These are phyloP conservation scores for Boleophthalmus pectinirostris DNA, from an alignment of 2,113 vertebrate genomes.

Conservation along the genomic window DNA sequence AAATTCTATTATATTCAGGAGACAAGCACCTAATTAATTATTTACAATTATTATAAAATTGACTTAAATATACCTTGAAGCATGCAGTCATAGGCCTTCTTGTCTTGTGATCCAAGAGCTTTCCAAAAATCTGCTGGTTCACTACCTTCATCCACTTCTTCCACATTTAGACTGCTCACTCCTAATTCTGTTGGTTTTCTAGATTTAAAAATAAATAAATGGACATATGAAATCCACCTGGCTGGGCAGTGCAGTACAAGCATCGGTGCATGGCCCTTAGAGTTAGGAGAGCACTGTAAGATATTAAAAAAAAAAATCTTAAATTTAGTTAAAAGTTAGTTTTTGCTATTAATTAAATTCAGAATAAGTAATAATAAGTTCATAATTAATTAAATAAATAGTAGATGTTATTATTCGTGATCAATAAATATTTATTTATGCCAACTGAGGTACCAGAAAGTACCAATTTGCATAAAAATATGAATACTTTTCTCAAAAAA, in stretches of 20 bases:
- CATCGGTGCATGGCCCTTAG: too few relatives aligned
- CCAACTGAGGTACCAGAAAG: too few relatives aligned
- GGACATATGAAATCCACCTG: neutral
- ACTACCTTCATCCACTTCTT: conserved; percentile 77
- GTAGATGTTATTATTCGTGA: too few relatives aligned
- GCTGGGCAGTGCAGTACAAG: neutral
- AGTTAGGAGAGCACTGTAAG: neutral
- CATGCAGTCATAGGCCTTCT: conserved; percentile 82
- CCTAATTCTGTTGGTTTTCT: conserved; percentile 75
- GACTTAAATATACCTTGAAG: conserved; percentile 70
- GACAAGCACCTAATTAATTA: neutral
- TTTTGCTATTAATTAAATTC: too few relatives aligned
- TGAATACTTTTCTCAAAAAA: too few relatives aligned
- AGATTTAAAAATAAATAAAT: conserved; percentile 8
- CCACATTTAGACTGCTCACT: conserved; percentile 65
- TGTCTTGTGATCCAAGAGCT: conserved; percentile 69
- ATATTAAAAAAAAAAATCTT: too few relatives aligned
- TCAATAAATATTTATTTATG: too few relatives aligned
- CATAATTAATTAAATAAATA: too few relatives aligned
- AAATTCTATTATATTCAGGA: neutral
- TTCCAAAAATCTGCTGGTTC: conserved; percentile 72
- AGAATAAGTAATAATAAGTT: too few relatives aligned
- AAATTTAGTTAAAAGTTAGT: too few relatives aligned
- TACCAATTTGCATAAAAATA: too few relatives aligned
- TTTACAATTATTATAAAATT: neutral